Base-by-base conservation (phyloP, 2,113 vertebrate genomes). In the Thinocorus orbignyianus region DNA sequence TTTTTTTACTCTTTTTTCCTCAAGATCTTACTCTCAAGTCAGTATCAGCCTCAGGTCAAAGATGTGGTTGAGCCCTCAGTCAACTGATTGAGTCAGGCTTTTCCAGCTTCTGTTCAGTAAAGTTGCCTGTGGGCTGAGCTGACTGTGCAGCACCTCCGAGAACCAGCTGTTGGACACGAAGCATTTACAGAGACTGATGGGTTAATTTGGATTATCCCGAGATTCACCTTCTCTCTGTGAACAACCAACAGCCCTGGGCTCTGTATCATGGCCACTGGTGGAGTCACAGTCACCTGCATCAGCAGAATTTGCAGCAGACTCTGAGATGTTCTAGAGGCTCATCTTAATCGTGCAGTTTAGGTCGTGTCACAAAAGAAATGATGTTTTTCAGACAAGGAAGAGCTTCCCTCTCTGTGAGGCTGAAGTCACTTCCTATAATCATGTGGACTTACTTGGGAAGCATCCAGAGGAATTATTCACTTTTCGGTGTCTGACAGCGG, bases 271-370 rank as follows among this genome's bases (percentile, higher is more conserved):
- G 68, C 42, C 31, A 9, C 18, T 7, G 74, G 3, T 9, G 52
- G 61, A 54, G 13, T 5, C 52, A 8, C n/a, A 26, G 71, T 54
- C 64, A 3, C 5, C 35, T 42, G 7, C n/a, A 42, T 7, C 71
- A 12, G 54, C 33, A 10, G 37, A 14, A 11, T 11, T 24, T 54
- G 49, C 62, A 55, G 64, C 87, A 89, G 80, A 13, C 48, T 49
- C 72, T 41, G 49, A 44, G 72, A 2, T 35, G 42, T n/a, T 74
- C 68, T 49, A 58, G 44, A 35, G 33, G 33, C 55, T 74, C 55
- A 2, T 6, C 70, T 41, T 41, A 13, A 11, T 17, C 0, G 0
- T 31, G 39, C 17, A 14, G 28, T n/a, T 65, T 35, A 39, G 72
- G 42, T 61, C 4, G 0, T 23, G 58, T 28, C 42, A 49, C 42